These are phyloP conservation scores for Meliscaeva auricollis DNA, from an alignment of 2,888 invertebrate genomes.

Conservation along the genomic window DNA sequence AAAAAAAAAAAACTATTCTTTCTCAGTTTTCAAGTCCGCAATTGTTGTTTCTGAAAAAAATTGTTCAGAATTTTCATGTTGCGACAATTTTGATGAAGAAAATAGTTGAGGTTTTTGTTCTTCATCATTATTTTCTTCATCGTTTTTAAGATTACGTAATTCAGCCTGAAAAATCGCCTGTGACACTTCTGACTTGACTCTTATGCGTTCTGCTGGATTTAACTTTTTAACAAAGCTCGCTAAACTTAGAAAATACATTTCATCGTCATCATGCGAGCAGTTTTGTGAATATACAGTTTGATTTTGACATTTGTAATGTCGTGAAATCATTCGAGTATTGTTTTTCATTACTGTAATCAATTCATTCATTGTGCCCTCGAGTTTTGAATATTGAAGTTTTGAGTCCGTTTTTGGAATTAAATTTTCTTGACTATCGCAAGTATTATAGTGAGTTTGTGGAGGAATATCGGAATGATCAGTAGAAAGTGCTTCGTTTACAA, in stretches of 20 bases:
- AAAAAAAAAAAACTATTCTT: too few species aligned
- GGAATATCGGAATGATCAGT: background rate
- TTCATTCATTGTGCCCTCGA: background rate
- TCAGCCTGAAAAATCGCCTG: constrained; percentile 14
- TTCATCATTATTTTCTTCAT: background rate
- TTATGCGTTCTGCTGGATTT: background rate
- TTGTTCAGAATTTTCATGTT: background rate
- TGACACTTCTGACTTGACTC: constrained; percentile 2
- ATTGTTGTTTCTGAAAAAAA: background rate
- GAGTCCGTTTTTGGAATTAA: background rate
- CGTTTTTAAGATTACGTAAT: background rate
- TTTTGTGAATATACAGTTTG: background rate
- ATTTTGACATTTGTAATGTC: background rate
- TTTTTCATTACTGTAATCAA: background rate
- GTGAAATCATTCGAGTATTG: background rate
- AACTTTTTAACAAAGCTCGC: constrained; percentile 1
- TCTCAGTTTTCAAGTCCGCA: background rate
- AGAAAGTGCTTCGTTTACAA: background rate
- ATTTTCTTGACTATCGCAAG: background rate
- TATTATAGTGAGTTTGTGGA: too few species aligned
- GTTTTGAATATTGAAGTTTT: background rate
- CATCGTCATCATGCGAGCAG: constrained; percentile 3
- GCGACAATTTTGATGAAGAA: background rate
- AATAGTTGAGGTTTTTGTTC: background rate
- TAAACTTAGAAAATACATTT: constrained; percentile 22